phyloP scores from a whole-genome alignment of 2,797 vertebrate genomes.

The Cynopterus sphinx region DNA sequence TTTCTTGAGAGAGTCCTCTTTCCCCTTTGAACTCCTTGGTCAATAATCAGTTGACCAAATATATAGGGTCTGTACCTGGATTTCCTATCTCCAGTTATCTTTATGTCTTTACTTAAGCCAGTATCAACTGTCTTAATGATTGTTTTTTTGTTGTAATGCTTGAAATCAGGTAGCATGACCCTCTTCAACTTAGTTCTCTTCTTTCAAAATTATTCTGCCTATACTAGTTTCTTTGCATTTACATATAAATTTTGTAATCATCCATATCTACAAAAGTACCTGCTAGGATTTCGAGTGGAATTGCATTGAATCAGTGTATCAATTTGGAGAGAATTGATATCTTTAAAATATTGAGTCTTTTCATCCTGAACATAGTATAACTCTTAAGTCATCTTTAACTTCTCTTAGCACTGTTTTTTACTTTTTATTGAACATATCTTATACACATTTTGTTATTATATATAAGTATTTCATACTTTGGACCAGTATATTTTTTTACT shows the following conservation, averaged over 20 bases:
- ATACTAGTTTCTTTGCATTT: slow-evolving; percentile 15
- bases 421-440: neutral
- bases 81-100: neutral
- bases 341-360: neutral
- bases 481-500: neutral
- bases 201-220: neutral
- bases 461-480: neutral
- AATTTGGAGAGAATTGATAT: neutral
- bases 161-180: neutral
- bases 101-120: neutral
- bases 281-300: neutral
- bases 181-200: neutral
- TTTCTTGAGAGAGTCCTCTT: neutral
- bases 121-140: neutral
- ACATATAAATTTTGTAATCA: neutral
- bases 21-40: neutral
- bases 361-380: neutral
- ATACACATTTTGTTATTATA: neutral
- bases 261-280: neutral
- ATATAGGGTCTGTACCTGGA: neutral
- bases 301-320: neutral
- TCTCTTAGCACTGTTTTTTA: neutral
- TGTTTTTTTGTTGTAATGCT: slow-evolving; percentile 6
- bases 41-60: neutral
- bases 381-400: neutral